phyloP scores from a whole-genome alignment of 1,140 invertebrate genomes.

The Cydia splendana region DNA sequence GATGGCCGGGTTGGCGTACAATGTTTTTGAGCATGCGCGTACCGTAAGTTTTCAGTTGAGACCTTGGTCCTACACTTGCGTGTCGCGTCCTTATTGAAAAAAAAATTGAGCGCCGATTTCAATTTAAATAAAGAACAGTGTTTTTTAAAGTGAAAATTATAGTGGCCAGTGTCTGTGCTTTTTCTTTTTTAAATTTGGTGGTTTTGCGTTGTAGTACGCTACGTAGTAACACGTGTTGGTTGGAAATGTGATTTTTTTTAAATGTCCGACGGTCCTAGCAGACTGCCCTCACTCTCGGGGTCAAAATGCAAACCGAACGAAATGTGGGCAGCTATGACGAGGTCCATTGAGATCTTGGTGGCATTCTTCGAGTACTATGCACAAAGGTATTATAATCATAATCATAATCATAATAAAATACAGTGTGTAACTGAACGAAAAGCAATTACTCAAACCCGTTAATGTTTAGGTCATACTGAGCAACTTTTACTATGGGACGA shows the following conservation, averaged over 20 bases:
- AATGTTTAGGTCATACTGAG: no score
- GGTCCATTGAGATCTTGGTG: conserved; percentile 87
- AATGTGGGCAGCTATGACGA: conserved; percentile 89
- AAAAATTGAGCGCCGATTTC: conserved; percentile 44
- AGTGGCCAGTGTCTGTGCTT: neutral
- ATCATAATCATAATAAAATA: no score
- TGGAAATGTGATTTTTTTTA: conserved; percentile 39
- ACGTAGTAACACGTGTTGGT: conserved; percentile 2
- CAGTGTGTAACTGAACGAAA: no score
- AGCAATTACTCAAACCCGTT: no score
- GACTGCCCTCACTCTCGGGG: conserved; percentile 50
- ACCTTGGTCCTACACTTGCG: conserved; percentile 32
- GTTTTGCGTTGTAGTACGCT: neutral
- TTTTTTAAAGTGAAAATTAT: neutral
- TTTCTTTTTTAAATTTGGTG: neutral
- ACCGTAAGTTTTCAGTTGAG: conserved; percentile 49
- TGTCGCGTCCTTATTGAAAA: conserved; percentile 36
- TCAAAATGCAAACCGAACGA: conserved; percentile 78
- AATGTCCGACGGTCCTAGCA: conserved; percentile 65
- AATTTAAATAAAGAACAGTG: conserved; percentile 33
- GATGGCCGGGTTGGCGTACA: conserved; percentile 43
- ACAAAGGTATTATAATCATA: conserved; percentile 77
- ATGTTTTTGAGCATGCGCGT: conserved; percentile 59
- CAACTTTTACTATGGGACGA: no score
- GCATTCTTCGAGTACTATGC: conserved; percentile 90